phyloP scores from a whole-genome alignment of 2,888 invertebrate species.

The Hirtodrosophila confusa region DNA sequence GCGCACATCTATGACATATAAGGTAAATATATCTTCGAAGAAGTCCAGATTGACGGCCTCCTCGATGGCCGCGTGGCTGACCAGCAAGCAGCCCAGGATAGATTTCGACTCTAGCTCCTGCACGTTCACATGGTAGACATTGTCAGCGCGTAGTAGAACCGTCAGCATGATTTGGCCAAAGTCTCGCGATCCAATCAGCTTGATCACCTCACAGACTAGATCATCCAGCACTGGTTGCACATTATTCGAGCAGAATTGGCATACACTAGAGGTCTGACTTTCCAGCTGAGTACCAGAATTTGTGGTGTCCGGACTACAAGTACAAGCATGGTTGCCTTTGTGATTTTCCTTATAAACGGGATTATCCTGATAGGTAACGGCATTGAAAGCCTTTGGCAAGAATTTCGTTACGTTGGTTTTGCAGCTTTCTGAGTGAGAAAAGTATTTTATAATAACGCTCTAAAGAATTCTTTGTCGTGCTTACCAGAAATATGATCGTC shows the following conservation, averaged over 20 bases:
- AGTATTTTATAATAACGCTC: too few species aligned
- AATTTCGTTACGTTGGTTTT: too few species aligned
- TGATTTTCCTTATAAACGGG: too few species aligned
- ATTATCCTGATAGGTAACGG: too few species aligned
- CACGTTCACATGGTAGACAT: slow-evolving; percentile 71
- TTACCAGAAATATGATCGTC: too few species aligned
- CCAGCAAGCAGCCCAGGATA: slow-evolving; percentile 63
- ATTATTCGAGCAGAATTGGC: slow-evolving; percentile 41
- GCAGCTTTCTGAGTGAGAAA: too few species aligned
- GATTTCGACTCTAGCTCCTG: slow-evolving; percentile 35
- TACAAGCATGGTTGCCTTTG: neutral
- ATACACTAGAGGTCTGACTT: slow-evolving; percentile 24
- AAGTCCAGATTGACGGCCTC: slow-evolving; percentile 45
- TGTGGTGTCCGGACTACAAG: neutral
- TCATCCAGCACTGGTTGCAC: slow-evolving; percentile 19
- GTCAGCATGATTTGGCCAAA: slow-evolving; percentile 51
- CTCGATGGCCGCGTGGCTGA: slow-evolving; percentile 57
- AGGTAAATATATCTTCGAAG: slow-evolving; percentile 60
- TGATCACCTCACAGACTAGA: slow-evolving; percentile 23
- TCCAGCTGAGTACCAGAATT: neutral
- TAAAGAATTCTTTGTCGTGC: neutral
- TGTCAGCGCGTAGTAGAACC: slow-evolving; percentile 56
- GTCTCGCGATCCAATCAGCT: slow-evolving; percentile 23
- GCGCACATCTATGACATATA: slow-evolving; percentile 40
- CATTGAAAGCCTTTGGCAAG: too few species aligned